A percentile compares a stretch with the other conserved stretches of the same genome.
Evolutionary conservation across 2,113 vertebrate species (phyloP).

Genomic region (Spea multiplicata): DNA sequence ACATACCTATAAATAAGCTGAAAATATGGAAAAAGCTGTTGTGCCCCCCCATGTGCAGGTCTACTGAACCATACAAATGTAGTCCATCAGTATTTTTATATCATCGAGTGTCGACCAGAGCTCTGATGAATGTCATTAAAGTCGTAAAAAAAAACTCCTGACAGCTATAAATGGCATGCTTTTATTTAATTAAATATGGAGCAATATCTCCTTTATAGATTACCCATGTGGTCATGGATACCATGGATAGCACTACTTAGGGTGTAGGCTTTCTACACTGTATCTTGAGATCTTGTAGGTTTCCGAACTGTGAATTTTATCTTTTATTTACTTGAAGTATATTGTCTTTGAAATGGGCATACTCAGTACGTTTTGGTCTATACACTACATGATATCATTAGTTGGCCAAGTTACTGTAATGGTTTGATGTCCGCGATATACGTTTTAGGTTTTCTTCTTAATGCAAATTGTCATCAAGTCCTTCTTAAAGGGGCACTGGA

Average conservation of each 20-base stretch:
- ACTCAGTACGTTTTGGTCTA: slow-evolving; percentile 53
- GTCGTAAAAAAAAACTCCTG: too few species aligned
- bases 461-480: slow-evolving; percentile 10
- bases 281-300: slow-evolving; percentile 3
- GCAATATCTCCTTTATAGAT: too few species aligned
- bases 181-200: too few species aligned
- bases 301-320: slow-evolving; percentile 65
- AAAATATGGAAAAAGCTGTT: too few species aligned
- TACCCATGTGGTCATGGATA: too few species aligned
- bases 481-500: background rate
- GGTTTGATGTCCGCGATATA: slow-evolving; percentile 51
- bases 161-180: too few species aligned
- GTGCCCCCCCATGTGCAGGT: too few species aligned
- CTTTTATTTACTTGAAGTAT: slow-evolving; percentile 71
- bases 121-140: too few species aligned
- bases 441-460: background rate
- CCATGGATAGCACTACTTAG: background rate
- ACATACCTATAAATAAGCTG: too few species aligned
- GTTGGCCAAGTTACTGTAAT: slow-evolving; percentile 53
- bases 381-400: slow-evolving; percentile 62
- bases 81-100: too few species aligned
- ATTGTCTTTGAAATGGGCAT: slow-evolving; percentile 55
- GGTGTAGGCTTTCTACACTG: background rate
- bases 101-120: too few species aligned
- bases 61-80: too few species aligned